Percentiles rank a stretch among this genome's conserved stretches.
phyloP scores from a whole-genome alignment of 2,113 vertebrate species.

The Alethe diademata region DNA sequence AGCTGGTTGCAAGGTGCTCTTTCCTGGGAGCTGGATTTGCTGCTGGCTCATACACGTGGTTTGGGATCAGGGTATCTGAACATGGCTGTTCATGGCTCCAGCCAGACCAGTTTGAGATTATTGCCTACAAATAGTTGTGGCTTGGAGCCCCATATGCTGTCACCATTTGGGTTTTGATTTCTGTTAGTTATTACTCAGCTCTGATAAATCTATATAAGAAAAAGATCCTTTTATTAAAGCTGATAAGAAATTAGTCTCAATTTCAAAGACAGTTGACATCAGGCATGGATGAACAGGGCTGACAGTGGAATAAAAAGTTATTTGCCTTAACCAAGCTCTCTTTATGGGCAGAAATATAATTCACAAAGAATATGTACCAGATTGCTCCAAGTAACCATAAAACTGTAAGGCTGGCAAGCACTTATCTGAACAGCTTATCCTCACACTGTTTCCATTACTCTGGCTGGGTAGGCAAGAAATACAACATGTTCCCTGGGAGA shows the following conservation, averaged over 20 bases:
- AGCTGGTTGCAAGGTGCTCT: not conserved
- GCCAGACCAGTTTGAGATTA: not conserved
- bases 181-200: not conserved
- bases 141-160: not conserved
- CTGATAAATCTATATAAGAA: not conserved
- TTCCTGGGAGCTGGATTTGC: not conserved
- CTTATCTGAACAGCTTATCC: slow-evolving; percentile 15
- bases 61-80: not conserved
- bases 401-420: not conserved
- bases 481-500: not conserved
- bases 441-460: slow-evolving; percentile 5
- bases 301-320: not conserved
- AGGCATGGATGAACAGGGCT: not conserved
- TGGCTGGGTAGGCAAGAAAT: not conserved
- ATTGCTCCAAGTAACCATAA: not conserved
- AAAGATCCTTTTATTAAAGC: not conserved
- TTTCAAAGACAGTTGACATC: not conserved
- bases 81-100: not conserved
- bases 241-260: not conserved
- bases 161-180: not conserved
- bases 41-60: not conserved
- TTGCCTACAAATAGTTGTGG: not conserved
- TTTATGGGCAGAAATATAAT: not conserved
- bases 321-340: not conserved
- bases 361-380: not conserved